Evolutionary conservation across 1,140 invertebrate genomes (phyloP), one percentile per base, ranked within the genome.

Genomic region (Drosophila obscura): DNA sequence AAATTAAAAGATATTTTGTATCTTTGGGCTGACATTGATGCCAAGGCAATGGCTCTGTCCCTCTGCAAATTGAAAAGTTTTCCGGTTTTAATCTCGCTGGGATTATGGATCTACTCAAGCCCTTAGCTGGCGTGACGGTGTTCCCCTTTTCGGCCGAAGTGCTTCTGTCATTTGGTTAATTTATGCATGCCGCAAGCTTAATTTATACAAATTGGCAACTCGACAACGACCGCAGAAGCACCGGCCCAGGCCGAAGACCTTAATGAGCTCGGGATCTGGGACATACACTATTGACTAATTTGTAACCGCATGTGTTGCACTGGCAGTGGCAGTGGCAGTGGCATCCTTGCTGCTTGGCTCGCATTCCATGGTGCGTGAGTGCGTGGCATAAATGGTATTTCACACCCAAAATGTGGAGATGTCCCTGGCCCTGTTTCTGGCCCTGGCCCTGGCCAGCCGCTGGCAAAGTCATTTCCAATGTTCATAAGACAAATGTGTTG

Each of bases 1-100:
- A 89, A 90, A 89, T 89, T 85, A 84, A 74, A 80, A 74, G 64
- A 73, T 74, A 79, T 88, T 88, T 88, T 79, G 35, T 77, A 66
- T 71, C 67, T 73, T 79, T 73, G 31, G 80, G 65, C 65, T 80
- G 77, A 77, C 73, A 74, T 67, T 66, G 64, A 66, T 78, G 59
- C 59, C 50, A 46, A n/a, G 39, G 61, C 65, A 19, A 49, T 50
- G 52, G 66, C 19, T 24, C 4, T 24, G 22, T 4, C 22, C 45
- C 46, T 60, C 15, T 22, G 56, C 45, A 80, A 85, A 84, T 80
- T 85, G 64, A 81, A 87, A 75, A 74, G 65, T 77, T 77, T 55
- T 39, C 62, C 62, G 68, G 51, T 75, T 60, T 44, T 39, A 16
- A 9, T 46, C 26, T 22, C 22, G 46, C 45, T 57, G 62, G 66